phyloP scores from a whole-genome alignment of 2,113 vertebrate genomes.

The Agapornis roseicollis region DNA sequence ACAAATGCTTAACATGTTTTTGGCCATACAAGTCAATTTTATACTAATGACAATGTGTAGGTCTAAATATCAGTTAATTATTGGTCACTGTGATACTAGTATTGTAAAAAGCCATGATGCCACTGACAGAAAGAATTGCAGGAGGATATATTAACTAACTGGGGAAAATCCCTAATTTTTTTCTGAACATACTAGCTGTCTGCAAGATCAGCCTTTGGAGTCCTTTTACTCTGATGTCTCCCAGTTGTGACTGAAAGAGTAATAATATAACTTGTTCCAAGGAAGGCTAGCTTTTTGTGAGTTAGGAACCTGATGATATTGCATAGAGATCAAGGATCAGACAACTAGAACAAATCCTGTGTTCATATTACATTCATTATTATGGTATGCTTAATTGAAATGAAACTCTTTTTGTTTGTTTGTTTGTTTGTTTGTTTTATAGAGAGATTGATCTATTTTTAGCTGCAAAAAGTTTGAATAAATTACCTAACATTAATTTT shows the following conservation, averaged over 20 bases:
- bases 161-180: neutral
- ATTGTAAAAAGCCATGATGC: neutral
- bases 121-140: conserved; percentile 2
- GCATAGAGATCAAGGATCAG: neutral
- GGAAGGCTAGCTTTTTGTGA: neutral
- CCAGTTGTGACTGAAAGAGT: neutral
- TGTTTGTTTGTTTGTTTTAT: neutral
- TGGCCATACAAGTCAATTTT: neutral
- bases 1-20: neutral
- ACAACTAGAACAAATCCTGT: neutral
- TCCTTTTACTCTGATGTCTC: neutral
- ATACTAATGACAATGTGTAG: neutral
- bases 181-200: neutral
- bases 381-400: neutral
- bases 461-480: neutral
- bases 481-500: neutral
- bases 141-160: neutral
- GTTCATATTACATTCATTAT: neutral
- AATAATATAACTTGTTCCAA: neutral
- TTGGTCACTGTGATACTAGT: neutral
- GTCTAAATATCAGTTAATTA: neutral
- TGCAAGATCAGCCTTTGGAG: neutral
- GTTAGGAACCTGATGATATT: neutral
- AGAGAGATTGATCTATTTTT: neutral
- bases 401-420: neutral